Conservation (phyloP, 2,888 invertebrate genomes). For the Rhingia rostrata region DNA sequence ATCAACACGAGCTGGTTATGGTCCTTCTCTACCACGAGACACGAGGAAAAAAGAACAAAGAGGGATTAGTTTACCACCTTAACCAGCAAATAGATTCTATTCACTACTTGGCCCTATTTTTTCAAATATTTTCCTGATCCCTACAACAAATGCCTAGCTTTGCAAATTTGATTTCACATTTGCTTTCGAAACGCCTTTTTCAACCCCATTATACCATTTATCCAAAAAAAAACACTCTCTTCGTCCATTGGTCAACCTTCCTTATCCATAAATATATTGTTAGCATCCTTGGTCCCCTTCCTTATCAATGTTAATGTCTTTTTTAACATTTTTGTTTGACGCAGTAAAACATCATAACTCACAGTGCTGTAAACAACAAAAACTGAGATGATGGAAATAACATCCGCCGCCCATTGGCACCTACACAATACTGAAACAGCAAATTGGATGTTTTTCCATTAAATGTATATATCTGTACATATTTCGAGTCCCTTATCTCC, state of each 20-base stretch:
- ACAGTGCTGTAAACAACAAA: constrained; percentile 37
- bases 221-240: constrained; percentile 9
- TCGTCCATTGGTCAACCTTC: constrained; percentile 54
- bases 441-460: background rate
- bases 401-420: constrained; percentile 35
- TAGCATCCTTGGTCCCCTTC: constrained; percentile 48
- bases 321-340: constrained; percentile 26
- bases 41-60: no score
- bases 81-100: background rate
- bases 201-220: constrained; percentile 5
- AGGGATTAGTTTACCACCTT: no score
- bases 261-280: constrained; percentile 33
- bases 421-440: constrained; percentile 17
- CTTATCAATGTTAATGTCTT: constrained; percentile 61
- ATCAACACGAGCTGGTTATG: no score
- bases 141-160: no score
- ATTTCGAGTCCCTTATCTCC: constrained; percentile 22
- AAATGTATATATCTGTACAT: background rate
- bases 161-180: background rate
- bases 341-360: constrained; percentile 47
- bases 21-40: no score
- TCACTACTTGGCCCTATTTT: background rate
- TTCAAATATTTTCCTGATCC: no score
- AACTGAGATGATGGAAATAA: constrained; percentile 9
- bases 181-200: background rate